phyloP scores from a whole-genome alignment of 2,888 invertebrate species.

The Phaedon cochleariae region DNA sequence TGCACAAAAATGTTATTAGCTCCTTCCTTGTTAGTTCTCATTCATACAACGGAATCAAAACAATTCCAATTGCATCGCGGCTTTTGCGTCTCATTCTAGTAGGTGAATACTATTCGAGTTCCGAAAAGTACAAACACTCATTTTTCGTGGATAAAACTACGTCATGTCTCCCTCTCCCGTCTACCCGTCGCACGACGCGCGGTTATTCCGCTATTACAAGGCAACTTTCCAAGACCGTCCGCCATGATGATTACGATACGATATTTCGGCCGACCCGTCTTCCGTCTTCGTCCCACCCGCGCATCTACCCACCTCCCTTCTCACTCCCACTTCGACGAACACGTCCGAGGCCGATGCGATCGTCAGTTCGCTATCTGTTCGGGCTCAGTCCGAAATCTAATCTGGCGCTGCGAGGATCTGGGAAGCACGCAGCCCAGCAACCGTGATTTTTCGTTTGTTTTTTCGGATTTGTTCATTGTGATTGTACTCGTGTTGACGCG shows the following conservation, averaged over 20 bases:
- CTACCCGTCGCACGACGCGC: not conserved
- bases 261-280: slow-evolving; percentile 35
- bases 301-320: slow-evolving; percentile 13
- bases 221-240: slow-evolving; percentile 48
- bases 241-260: slow-evolving; percentile 48
- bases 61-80: too few species aligned
- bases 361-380: slow-evolving; percentile 35
- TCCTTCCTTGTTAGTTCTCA: too few species aligned
- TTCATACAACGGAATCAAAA: too few species aligned
- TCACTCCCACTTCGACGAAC: slow-evolving; percentile 28
- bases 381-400: slow-evolving; percentile 33
- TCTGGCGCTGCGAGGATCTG: slow-evolving; percentile 25
- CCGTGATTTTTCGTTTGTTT: too few species aligned
- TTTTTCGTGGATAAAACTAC: slow-evolving; percentile 5
- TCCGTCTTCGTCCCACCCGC: slow-evolving; percentile 31
- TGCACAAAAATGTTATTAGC: too few species aligned
- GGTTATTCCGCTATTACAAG: slow-evolving; percentile 26
- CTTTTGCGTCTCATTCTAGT: too few species aligned
- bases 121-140: not conserved
- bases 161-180: slow-evolving; percentile 15
- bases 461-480: not conserved
- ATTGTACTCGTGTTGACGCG: not conserved
- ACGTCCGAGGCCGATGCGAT: slow-evolving; percentile 36
- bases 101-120: not conserved
- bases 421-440: too few species aligned